Percentiles rank a stretch among this genome's conserved stretches.
Conservation (phyloP, 2,113 vertebrate species). For the Chamaetylas fuelleborni region DNA sequence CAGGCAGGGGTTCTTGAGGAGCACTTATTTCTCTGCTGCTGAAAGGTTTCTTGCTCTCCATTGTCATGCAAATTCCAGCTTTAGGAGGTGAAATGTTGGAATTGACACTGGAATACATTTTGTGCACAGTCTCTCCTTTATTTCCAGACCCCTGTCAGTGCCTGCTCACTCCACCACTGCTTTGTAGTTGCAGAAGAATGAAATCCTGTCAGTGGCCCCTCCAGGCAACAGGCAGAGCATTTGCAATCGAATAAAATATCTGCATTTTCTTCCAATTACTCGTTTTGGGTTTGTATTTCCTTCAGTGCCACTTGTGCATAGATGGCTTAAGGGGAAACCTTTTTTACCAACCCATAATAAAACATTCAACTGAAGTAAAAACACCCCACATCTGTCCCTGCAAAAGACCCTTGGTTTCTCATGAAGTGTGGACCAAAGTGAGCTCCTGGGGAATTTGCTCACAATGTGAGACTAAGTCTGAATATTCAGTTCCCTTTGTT, state of each 20-base stretch:
- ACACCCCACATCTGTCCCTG: not conserved
- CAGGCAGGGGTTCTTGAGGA: not conserved
- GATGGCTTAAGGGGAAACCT: not conserved
- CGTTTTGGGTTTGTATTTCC: not conserved
- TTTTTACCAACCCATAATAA: not conserved
- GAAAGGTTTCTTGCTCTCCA: not conserved
- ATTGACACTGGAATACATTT: not conserved
- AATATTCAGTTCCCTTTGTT: not conserved
- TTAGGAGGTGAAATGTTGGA: not conserved
- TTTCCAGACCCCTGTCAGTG: not conserved
- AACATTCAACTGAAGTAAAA: not conserved
- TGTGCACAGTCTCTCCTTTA: not conserved
- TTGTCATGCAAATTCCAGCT: conserved; percentile 13
- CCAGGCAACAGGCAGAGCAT: not conserved
- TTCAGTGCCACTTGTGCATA: not conserved
- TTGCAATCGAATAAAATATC: conserved; percentile 2
- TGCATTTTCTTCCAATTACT: not conserved
- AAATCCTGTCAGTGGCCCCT: not conserved
- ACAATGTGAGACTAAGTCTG: not conserved
- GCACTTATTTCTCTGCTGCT: not conserved
- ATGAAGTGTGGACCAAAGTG: not conserved
- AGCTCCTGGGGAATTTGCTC: not conserved
- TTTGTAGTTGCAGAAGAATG: not conserved
- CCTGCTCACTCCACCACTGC: not conserved
- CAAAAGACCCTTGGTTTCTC: not conserved